A percentile compares a stretch with the other conserved stretches of the same genome.
Evolutionary conservation across 2,113 vertebrate genomes (phyloP).

Genomic region (Sander lucioperca): DNA sequence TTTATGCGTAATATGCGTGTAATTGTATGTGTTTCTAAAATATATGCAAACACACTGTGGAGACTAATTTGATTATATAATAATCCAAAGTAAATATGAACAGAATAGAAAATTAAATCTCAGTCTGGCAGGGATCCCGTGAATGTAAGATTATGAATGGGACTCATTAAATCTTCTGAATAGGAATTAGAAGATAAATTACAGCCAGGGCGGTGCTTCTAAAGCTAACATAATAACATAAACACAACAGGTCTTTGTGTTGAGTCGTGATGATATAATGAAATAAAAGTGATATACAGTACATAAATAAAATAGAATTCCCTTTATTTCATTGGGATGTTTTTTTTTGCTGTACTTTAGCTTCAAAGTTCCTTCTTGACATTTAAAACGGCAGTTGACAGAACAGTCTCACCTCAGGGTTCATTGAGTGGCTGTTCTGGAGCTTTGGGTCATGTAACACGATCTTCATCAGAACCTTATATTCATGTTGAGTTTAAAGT

Average conservation of each 20-base stretch:
- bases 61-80: background rate
- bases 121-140: background rate
- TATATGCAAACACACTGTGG: background rate
- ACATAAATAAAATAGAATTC: background rate
- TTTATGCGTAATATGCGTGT: background rate
- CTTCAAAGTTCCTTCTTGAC: background rate
- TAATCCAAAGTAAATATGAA: background rate
- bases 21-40: background rate
- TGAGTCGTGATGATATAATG: background rate
- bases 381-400: background rate
- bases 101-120: background rate
- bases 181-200: background rate
- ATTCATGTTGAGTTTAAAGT: background rate
- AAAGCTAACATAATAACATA: background rate
- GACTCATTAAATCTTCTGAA: conserved; percentile 2
- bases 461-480: background rate
- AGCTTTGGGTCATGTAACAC: background rate
- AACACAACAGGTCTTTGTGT: background rate
- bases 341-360: background rate
- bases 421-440: background rate
- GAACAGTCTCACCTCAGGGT: too few relatives aligned
- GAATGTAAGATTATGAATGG: background rate
- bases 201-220: background rate
- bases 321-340: background rate
- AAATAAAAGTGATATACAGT: background rate